A percentile compares a stretch with the other conserved stretches of the same genome.
These are phyloP conservation scores for Mallotus villosus DNA, from an alignment of 2,797 vertebrate species.

Conservation along the genomic window DNA sequence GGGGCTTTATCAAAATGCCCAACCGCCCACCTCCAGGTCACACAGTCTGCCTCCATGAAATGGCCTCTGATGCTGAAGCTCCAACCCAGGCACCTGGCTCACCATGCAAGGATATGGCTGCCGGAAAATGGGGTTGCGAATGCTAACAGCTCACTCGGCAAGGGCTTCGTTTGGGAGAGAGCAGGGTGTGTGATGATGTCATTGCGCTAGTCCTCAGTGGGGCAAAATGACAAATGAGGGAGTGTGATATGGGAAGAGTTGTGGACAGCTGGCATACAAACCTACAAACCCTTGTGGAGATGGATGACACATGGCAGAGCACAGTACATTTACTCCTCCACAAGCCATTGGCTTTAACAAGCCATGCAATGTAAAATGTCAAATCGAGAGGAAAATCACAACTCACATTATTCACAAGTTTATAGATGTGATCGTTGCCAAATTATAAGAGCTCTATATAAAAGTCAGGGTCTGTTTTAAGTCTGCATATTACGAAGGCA, in stretches of 20 bases:
- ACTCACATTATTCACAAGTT: slow-evolving; percentile 61
- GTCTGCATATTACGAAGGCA: slow-evolving; percentile 39
- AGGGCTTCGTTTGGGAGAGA: slow-evolving; percentile 27
- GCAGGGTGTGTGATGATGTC: slow-evolving; percentile 32
- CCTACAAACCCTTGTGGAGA: slow-evolving; percentile 47
- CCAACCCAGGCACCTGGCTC: neutral
- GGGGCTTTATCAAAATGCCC: slow-evolving; percentile 31
- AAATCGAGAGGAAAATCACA: slow-evolving; percentile 64
- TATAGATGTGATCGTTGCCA: slow-evolving; percentile 52
- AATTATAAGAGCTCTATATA: slow-evolving; percentile 52
- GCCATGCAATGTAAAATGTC: slow-evolving; percentile 53
- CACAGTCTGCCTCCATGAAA: slow-evolving; percentile 35
- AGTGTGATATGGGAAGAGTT: slow-evolving; percentile 49
- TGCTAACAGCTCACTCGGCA: slow-evolving; percentile 20
- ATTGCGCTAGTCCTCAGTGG: slow-evolving; percentile 36
- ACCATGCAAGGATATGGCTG: slow-evolving; percentile 17
- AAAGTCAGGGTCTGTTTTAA: slow-evolving; percentile 31
- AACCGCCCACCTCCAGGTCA: slow-evolving; percentile 29
- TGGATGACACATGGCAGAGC: slow-evolving; percentile 58
- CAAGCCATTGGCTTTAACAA: slow-evolving; percentile 62
- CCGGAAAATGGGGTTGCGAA: slow-evolving; percentile 44
- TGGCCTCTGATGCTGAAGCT: slow-evolving; percentile 23
- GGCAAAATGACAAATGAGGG: slow-evolving; percentile 54
- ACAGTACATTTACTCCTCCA: slow-evolving; percentile 56
- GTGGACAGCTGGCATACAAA: slow-evolving; percentile 60